These are phyloP conservation scores for Acheta domesticus DNA, from an alignment of 2,888 invertebrate species.

Conservation along the genomic window DNA sequence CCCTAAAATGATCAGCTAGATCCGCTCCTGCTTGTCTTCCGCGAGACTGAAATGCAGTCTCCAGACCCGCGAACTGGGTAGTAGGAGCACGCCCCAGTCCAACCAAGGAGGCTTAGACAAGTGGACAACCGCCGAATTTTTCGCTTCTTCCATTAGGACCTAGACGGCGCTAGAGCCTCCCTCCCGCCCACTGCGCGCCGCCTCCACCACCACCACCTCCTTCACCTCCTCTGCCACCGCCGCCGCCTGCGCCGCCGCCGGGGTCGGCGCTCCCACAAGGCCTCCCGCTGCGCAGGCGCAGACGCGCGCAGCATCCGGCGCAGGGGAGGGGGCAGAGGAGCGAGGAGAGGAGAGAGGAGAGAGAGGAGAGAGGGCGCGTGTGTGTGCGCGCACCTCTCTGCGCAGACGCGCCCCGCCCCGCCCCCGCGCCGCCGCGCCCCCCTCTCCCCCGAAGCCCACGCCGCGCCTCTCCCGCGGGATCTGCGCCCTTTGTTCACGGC, in stretches of 20 bases:
- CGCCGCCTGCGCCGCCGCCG: neutral
- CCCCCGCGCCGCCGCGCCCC: too few relatives aligned
- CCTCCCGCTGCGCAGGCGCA: neutral
- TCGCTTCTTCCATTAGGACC: too few relatives aligned
- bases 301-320: neutral
- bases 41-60: too few relatives aligned
- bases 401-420: neutral
- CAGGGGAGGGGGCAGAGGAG: neutral
- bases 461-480: too few relatives aligned
- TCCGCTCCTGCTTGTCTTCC: too few relatives aligned
- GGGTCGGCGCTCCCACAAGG: conserved; percentile 18
- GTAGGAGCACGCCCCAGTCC: too few relatives aligned
- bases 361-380: neutral
- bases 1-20: too few relatives aligned
- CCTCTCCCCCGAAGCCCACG: neutral
- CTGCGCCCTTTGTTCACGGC: neutral
- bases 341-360: neutral
- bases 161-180: too few relatives aligned
- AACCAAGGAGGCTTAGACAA: too few relatives aligned
- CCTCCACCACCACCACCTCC: neutral
- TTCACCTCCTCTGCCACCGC: neutral
- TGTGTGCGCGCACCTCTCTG: neutral
- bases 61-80: too few relatives aligned
- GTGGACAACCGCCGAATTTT: too few relatives aligned
- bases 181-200: too few relatives aligned